phyloP scores from a whole-genome alignment of 2,797 vertebrate species.

The Nothura maculosa region DNA sequence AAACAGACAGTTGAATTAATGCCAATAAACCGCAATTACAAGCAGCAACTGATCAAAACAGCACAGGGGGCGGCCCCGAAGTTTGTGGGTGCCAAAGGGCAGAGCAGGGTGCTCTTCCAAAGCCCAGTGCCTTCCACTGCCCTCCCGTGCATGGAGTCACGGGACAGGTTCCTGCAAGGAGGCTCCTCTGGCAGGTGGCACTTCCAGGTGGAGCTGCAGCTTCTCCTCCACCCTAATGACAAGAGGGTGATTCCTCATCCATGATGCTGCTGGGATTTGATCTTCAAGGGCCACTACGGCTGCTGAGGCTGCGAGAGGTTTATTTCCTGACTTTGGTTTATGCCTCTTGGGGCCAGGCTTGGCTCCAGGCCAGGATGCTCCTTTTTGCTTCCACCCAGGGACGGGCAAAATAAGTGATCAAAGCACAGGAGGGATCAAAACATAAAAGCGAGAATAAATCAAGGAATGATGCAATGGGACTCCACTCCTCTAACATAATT shows the following conservation, averaged over 20 bases:
- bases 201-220: conserved; percentile 7
- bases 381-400: background rate
- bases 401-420: conserved; percentile 31
- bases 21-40: conserved; percentile 48
- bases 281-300: background rate
- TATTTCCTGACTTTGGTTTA: background rate
- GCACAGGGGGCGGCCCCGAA: background rate
- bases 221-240: background rate
- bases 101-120: background rate
- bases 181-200: background rate
- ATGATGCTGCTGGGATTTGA: background rate
- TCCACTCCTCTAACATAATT: background rate
- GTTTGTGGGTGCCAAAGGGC: background rate
- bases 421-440: background rate
- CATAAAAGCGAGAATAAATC: conserved; percentile 21
- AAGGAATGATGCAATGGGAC: background rate
- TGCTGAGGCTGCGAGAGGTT: background rate
- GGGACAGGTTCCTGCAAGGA: background rate
- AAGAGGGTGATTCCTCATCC: conserved; percentile 47
- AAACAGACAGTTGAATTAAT: conserved; percentile 53
- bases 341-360: background rate
- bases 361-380: background rate
- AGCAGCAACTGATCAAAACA: conserved; percentile 10
- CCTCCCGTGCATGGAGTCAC: accelerated
- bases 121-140: background rate